Evolutionary conservation across 1,140 invertebrate genomes (phyloP).

Genomic region (Steinernema khuongi): DNA sequence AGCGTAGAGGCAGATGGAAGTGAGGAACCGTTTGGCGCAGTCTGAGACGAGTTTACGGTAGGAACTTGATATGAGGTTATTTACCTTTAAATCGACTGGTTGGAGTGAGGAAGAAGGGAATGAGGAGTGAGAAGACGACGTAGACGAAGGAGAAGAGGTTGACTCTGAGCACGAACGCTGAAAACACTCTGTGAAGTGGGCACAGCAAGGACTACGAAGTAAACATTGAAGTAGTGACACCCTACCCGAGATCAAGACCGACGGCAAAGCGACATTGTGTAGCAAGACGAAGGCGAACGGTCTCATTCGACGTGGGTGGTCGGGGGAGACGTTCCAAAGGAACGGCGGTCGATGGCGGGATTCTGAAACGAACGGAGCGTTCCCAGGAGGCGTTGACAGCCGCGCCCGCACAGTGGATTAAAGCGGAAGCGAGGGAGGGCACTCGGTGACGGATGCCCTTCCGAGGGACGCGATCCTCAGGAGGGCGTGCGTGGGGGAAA

Average conservation of each 20-base stretch:
- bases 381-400: slow-evolving; percentile 3
- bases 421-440: not conserved
- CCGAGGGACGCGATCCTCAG: not conserved
- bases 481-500: not conserved
- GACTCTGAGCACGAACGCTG: slow-evolving; percentile 77
- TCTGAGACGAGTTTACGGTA: not conserved
- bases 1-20: slow-evolving; percentile 15
- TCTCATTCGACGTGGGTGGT: slow-evolving; percentile 14
- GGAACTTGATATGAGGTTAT: slow-evolving; percentile 26
- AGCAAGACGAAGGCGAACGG: not conserved
- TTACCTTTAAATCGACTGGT: slow-evolving; percentile 69
- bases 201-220: too few species aligned
- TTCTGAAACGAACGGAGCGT: not conserved
- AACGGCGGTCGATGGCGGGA: not conserved
- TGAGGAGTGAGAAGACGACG: slow-evolving; percentile 72
- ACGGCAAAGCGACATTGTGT: slow-evolving; percentile 7
- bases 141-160: slow-evolving; percentile 77
- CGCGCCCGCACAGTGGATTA: not conserved
- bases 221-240: too few species aligned
- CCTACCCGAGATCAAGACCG: slow-evolving; percentile 1
- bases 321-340: not conserved
- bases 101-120: slow-evolving; percentile 73
- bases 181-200: too few species aligned
- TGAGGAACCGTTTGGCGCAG: not conserved
- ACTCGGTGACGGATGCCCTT: not conserved